A percentile compares a stretch with the other conserved stretches of the same genome.
Conservation (phyloP, 2,113 vertebrate species). For the Callipepla squamata region DNA sequence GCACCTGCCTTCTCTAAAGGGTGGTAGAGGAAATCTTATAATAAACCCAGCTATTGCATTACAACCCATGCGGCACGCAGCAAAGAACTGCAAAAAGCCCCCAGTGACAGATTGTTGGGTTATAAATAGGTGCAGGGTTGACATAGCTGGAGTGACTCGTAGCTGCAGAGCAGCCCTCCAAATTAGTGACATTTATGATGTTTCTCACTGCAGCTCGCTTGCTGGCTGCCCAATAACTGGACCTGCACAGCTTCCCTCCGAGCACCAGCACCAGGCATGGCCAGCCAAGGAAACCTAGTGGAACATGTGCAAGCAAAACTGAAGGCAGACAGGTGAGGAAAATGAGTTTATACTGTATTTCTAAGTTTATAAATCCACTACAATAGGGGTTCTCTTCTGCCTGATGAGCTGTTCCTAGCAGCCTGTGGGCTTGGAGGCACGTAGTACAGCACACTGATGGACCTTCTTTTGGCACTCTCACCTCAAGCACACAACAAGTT, state of each 20-base stretch:
- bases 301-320: background rate
- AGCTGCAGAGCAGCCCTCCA: constrained; percentile 46
- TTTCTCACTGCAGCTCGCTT: constrained; percentile 49
- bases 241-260: background rate
- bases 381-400: background rate
- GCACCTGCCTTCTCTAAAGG: constrained; percentile 62
- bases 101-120: constrained; percentile 57
- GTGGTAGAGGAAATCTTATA: constrained; percentile 64
- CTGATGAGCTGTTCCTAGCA: background rate
- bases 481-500: background rate
- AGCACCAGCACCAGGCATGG: background rate
- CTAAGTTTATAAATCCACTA: background rate
- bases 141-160: constrained; percentile 57
- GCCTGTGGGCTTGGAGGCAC: background rate
- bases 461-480: background rate
- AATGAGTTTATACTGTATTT: background rate
- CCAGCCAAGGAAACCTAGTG: background rate
- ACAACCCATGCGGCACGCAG: constrained; percentile 55
- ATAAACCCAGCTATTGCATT: constrained; percentile 61
- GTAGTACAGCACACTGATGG: too few species aligned
- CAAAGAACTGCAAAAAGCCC: constrained; percentile 60
- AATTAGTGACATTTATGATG: constrained; percentile 67
- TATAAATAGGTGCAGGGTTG: constrained; percentile 72
- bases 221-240: constrained; percentile 5
- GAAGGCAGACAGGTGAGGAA: background rate